Base-by-base conservation (phyloP, 2,797 vertebrate genomes). In the Oreochromis grahami region DNA sequence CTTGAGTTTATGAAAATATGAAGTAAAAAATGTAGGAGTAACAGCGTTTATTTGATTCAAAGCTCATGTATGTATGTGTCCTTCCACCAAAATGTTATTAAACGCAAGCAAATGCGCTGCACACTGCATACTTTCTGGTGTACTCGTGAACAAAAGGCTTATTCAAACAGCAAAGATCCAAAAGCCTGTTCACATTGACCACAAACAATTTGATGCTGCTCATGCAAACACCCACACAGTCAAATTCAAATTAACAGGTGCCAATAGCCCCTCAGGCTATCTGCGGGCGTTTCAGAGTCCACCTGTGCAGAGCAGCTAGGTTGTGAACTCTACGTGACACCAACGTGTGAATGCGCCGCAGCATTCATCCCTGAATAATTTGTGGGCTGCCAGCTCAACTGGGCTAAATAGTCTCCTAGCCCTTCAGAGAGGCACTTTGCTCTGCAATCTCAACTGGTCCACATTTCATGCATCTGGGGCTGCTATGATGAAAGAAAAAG, bases 241-340 rank as follows among this genome's bases (percentile, higher is more conserved):
- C 50, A 78, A 43, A 92, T 88, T 92, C 74, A 91, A 90, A 92
- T 89, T 14, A 92, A 45, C 86, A 88, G 88, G 84, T 91, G 84
- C 84, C 86, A 89, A 78, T 76, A 48, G 58, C 79, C 84, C 84
- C 77, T 82, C 11, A 1, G 89, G 78, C 68, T 17, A n/a, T 81
- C 77, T 77, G 83, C 19, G 14, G 78, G 81, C 79, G 77, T 68
- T 84, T 83, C 45, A 36, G 70, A 80, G 79, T 94, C 84, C 90
- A 93, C 91, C 91, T 94, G 93, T 48, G 70, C 81, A 29, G 70
- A 84, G 84, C 81, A 36, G 68, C 84, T 26, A 45, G 86, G 88
- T 89, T 86, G 65, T 94, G 94, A 96, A 95, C 95, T 95, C 88
- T 90, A 34, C 1, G 77, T 94, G 92, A 94, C 94, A 93, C 92